Evolutionary conservation across 2,113 vertebrate species (phyloP), one percentile per base, ranked within the genome.

Genomic region (Cynoglossus semilaevis): DNA sequence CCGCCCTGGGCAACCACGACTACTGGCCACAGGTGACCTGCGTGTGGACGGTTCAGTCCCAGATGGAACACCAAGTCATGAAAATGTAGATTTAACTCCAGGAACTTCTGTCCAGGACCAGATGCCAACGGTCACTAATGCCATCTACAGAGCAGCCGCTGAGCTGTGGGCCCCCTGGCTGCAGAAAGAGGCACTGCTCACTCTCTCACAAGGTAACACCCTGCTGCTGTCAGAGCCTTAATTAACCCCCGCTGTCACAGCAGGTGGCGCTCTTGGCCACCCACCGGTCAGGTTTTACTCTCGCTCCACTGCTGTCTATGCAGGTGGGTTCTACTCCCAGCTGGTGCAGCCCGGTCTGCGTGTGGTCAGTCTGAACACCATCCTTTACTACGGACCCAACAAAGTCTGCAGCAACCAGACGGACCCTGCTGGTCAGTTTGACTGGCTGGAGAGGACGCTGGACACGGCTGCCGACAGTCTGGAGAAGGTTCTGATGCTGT

Each of bases 11-110:
- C 17, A 99, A 98, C 90, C 96, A 98, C 19, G 96, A 99, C 88
- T 96, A 96, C 70, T 99, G 96, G 95, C 96, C 96, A 47, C 95
- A 99, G 94, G 96, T 97, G 79, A 45, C n/a, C n/a, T n/a, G n/a
- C n/a, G n/a, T n/a, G n/a, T n/a, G n/a, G n/a, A 29, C 7, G 2
- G 13, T 14, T 29, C 22, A 29, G 3, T 4, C 22, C n/a, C n/a
- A 79, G 22, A 6, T 29, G 22, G 6, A 29, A 6, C 22, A 2
- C 22, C 3, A 29, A 29, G 6, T 29, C 22, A 2, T 29, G 22
- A 4, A 2, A 29, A 13, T 12, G 4, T 13, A 11, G 10, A 5
- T 41, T 13, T 41, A 41, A 41, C 14, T 13, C 38, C 38, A 41
- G 38, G 10, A 41, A 41, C 10, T 41, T 49, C 19, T 8, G 5